These are phyloP conservation scores for Siniperca undulata DNA, from an alignment of 2,797 vertebrate genomes.

Conservation along the genomic window DNA sequence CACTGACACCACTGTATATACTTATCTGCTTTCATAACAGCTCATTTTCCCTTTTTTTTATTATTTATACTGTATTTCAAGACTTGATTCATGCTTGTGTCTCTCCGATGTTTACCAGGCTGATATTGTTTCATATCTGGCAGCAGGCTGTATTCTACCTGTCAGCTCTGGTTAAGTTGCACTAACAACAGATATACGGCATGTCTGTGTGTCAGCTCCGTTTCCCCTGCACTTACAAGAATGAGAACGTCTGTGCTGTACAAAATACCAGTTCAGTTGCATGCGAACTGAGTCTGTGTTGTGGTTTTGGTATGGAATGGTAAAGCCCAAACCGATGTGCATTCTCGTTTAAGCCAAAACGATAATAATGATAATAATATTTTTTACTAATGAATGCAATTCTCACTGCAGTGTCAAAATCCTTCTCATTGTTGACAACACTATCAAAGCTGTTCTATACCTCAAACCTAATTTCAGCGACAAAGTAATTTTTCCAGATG, in stretches of 20 bases:
- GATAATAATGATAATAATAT: not conserved
- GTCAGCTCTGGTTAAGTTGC: slow-evolving; percentile 37
- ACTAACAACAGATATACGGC: not conserved
- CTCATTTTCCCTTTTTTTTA: slow-evolving; percentile 11
- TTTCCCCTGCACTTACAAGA: slow-evolving; percentile 15
- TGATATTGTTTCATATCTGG: slow-evolving; percentile 29
- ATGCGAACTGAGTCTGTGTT: not conserved
- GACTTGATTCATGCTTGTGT: slow-evolving; percentile 1
- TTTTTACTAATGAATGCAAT: not conserved
- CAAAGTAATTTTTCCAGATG: not conserved
- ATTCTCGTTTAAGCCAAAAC: not conserved
- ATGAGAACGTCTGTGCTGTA: not conserved
- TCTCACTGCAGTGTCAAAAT: not conserved
- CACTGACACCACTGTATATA: not conserved
- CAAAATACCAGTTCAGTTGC: not conserved
- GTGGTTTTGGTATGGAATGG: not conserved
- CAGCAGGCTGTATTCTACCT: slow-evolving; percentile 17
- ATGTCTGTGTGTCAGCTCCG: slow-evolving; percentile 10
- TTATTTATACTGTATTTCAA: slow-evolving; percentile 5
- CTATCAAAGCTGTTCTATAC: not conserved
- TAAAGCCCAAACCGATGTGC: not conserved
- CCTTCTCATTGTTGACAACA: not conserved
- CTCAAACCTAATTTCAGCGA: not conserved
- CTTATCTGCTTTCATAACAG: slow-evolving; percentile 23
- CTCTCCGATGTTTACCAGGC: slow-evolving; percentile 1